A percentile compares a stretch with the other conserved stretches of the same genome.
phyloP scores from a whole-genome alignment of 1,140 invertebrate species.

The Atta texana region DNA sequence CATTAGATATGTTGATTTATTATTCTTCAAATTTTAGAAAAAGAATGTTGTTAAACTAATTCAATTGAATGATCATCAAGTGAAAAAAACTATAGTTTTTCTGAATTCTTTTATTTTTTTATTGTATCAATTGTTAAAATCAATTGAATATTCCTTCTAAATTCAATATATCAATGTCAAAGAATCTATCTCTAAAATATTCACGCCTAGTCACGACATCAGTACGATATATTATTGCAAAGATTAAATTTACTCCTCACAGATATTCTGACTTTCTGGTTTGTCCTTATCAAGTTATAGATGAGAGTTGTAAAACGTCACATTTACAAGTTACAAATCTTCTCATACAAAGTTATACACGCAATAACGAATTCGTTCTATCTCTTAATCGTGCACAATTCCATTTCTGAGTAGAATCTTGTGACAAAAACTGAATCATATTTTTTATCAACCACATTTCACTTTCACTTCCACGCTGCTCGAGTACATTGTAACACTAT shows the following conservation, averaged over 20 bases:
- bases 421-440: slow-evolving; percentile 39
- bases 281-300: slow-evolving; percentile 39
- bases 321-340: slow-evolving; percentile 46
- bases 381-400: slow-evolving; percentile 9
- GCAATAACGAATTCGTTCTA: slow-evolving; percentile 39
- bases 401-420: slow-evolving; percentile 8
- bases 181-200: slow-evolving; percentile 34
- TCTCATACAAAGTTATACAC: slow-evolving; percentile 40
- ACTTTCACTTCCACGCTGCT: slow-evolving; percentile 43
- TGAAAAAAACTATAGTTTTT: background rate
- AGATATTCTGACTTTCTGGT: slow-evolving; percentile 34
- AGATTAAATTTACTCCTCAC: slow-evolving; percentile 37
- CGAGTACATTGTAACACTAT: slow-evolving; percentile 26
- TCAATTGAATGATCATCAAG: background rate
- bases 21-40: background rate
- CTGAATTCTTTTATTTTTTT: background rate
- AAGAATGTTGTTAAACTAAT: background rate
- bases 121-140: background rate
- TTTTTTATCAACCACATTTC: slow-evolving; percentile 29
- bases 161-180: background rate
- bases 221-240: slow-evolving; percentile 34
- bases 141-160: background rate
- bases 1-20: background rate
- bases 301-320: slow-evolving; percentile 38
- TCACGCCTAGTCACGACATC: background rate